Conservation (phyloP, 1,140 invertebrate species). For the Drosophila kikkawai region DNA sequence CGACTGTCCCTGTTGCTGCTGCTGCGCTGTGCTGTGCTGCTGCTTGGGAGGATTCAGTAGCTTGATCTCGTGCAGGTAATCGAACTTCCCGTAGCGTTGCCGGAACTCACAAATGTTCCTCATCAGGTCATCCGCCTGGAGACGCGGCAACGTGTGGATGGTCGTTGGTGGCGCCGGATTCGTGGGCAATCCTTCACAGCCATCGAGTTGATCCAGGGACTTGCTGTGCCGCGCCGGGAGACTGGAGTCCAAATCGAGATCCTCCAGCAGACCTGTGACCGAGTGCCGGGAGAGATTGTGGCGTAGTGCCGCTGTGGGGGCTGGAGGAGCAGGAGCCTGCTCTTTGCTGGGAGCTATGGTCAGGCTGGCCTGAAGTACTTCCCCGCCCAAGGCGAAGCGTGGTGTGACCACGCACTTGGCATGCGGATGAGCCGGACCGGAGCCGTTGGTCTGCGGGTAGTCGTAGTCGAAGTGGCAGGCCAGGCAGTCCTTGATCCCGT, state of each 20-base stretch:
- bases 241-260: slow-evolving; percentile 51
- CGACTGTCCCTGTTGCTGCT: slow-evolving; percentile 6
- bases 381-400: slow-evolving; percentile 77
- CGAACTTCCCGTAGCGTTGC: slow-evolving; percentile 86
- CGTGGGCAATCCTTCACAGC: slow-evolving; percentile 48
- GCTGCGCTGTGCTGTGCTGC: slow-evolving; percentile 4
- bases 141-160: slow-evolving; percentile 62
- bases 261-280: slow-evolving; percentile 86
- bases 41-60: slow-evolving; percentile 81
- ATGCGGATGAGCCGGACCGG: slow-evolving; percentile 63
- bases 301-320: slow-evolving; percentile 40
- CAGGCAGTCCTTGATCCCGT: slow-evolving; percentile 71
- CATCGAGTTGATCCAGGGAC: slow-evolving; percentile 90
- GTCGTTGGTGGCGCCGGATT: slow-evolving; percentile 9
- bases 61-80: slow-evolving; percentile 84
- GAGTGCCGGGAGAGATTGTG: slow-evolving; percentile 86
- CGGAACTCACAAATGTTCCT: slow-evolving; percentile 87
- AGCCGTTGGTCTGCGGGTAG: slow-evolving; percentile 62
- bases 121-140: slow-evolving; percentile 83
- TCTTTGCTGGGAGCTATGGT: slow-evolving; percentile 84
- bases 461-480: slow-evolving; percentile 73
- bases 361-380: slow-evolving; percentile 84
- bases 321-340: slow-evolving; percentile 4
- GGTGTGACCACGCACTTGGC: slow-evolving; percentile 81
- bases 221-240: slow-evolving; percentile 90